phyloP scores from a whole-genome alignment of 2,797 vertebrate species.

The Eulemur albifrons region DNA sequence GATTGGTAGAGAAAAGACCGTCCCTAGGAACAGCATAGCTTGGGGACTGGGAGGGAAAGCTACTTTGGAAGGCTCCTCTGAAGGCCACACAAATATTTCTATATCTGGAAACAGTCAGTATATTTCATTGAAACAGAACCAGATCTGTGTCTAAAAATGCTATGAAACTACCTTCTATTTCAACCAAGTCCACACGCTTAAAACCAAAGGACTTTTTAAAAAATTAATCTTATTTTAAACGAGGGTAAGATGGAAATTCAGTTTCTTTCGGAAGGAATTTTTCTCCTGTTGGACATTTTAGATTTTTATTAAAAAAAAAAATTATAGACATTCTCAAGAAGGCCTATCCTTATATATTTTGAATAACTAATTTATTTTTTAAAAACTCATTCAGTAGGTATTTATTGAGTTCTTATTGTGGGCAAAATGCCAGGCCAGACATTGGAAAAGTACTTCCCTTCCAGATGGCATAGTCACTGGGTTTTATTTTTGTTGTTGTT shows the following conservation, averaged over 20 bases:
- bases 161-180: background rate
- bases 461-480: background rate
- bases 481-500: background rate
- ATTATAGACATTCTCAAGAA: background rate
- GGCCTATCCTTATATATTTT: background rate
- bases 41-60: background rate
- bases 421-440: background rate
- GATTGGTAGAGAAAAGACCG: constrained; percentile 39
- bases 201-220: background rate
- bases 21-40: background rate
- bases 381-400: background rate
- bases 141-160: background rate
- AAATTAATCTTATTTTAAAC: background rate
- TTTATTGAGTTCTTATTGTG: background rate
- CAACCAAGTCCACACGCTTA: background rate
- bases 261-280: background rate
- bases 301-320: background rate
- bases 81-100: background rate
- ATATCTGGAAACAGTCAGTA: background rate
- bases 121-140: background rate
- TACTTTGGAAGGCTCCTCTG: background rate
- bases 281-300: background rate
- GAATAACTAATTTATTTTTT: background rate
- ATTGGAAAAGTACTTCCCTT: background rate
- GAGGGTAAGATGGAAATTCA: background rate